Evolutionary conservation across 2,888 invertebrate species (phyloP).

Genomic region (Andrena praecox): DNA sequence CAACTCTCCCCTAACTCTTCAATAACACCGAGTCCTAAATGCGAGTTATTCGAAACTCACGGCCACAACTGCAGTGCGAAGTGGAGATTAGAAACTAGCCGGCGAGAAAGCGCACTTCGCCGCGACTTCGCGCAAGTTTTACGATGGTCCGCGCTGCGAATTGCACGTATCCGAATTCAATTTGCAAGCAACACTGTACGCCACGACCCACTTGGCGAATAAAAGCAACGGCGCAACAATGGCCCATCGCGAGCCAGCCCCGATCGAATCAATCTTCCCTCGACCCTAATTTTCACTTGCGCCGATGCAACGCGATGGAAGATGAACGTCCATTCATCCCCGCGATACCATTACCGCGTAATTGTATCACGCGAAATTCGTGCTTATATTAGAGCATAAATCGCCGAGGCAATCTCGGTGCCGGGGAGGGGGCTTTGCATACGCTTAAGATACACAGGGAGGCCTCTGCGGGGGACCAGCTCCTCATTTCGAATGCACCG

Average conservation of each 20-base stretch:
- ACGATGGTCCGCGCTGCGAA: background rate
- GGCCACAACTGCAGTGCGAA: background rate
- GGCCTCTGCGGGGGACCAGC: constrained; percentile 50
- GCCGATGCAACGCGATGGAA: background rate
- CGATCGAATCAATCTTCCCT: constrained; percentile 21
- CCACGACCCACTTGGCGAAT: background rate
- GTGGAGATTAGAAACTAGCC: background rate
- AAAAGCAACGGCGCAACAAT: background rate
- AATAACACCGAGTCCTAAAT: too few species aligned
- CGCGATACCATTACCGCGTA: constrained; percentile 19
- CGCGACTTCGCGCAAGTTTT: background rate
- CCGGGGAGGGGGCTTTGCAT: constrained; percentile 49
- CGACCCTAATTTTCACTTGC: constrained; percentile 29
- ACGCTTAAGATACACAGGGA: constrained; percentile 53
- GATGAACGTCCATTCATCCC: constrained; percentile 6
- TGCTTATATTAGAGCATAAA: constrained; percentile 60
- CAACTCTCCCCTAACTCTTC: too few species aligned
- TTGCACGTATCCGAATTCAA: background rate
- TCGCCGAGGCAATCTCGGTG: constrained; percentile 57
- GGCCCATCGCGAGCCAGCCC: background rate
- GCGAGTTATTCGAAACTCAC: too few species aligned
- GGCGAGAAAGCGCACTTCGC: constrained; percentile 8
- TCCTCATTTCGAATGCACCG: constrained; percentile 57
- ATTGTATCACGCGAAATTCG: constrained; percentile 53
- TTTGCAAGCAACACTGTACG: background rate